These are phyloP conservation scores for Prosopocoilus inquinatus DNA, from an alignment of 2,888 invertebrate species.

Conservation along the genomic window DNA sequence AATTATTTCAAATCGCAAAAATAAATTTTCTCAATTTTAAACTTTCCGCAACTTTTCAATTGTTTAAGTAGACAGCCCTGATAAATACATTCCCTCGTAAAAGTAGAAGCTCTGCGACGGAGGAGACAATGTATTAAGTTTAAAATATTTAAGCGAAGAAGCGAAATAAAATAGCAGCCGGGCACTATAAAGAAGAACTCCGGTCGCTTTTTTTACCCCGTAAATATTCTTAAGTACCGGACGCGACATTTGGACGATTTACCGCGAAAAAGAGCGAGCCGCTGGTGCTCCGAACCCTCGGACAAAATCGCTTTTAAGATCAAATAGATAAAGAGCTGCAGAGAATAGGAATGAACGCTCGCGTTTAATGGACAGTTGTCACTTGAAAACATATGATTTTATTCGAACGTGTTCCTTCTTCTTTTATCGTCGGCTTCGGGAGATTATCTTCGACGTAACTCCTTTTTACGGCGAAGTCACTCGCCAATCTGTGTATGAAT, in stretches of 20 bases:
- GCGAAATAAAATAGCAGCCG: conserved; percentile 18
- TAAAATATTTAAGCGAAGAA: conserved; percentile 2
- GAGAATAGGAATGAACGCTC: background rate
- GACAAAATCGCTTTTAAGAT: conserved; percentile 34
- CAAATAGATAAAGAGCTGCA: conserved; percentile 32
- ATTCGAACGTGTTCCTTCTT: background rate
- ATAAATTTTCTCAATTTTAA: no score
- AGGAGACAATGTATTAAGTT: background rate
- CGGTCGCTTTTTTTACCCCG: conserved; percentile 35
- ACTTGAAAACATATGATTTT: background rate
- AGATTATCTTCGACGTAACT: background rate
- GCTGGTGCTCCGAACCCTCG: conserved; percentile 25
- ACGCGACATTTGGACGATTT: conserved; percentile 42
- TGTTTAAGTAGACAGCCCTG: no score
- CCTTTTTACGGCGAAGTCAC: no score
- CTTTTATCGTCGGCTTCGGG: background rate
- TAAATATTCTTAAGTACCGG: conserved; percentile 50
- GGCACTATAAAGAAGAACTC: conserved; percentile 8
- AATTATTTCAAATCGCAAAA: no score
- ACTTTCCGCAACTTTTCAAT: no score
- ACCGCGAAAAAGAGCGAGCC: conserved; percentile 28
- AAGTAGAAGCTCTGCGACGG: background rate
- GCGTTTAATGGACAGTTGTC: conserved; percentile 1
- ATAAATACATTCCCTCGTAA: no score
- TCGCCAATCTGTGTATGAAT: no score